phyloP scores from a whole-genome alignment of 2,113 vertebrate genomes.

The Etia nguti region DNA sequence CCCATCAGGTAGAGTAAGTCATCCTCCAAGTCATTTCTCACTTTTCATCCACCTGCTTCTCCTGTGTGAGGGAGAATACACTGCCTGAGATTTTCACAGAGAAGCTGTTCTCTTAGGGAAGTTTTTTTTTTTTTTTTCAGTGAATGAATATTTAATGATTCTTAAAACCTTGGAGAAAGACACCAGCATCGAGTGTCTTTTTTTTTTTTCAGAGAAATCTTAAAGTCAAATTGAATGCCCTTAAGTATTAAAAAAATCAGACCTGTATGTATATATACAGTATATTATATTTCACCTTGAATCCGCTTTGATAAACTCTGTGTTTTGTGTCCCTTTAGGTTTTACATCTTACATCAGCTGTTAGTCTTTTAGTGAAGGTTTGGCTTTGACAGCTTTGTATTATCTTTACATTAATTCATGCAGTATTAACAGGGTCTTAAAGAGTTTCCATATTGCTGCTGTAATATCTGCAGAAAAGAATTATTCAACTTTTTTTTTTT shows the following conservation, averaged over 20 bases:
- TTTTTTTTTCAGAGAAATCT: not conserved
- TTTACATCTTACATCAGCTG: not conserved
- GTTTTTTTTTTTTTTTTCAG: not conserved
- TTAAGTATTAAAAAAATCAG: not conserved
- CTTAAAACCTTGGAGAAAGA: not conserved
- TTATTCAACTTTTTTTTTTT: not conserved
- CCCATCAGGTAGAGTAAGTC: slow-evolving; percentile 56
- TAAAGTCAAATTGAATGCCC: not conserved
- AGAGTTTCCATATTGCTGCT: not conserved
- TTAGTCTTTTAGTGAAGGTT: not conserved
- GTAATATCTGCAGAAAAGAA: not conserved
- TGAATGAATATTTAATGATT: not conserved
- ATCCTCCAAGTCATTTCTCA: not conserved
- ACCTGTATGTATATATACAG: not conserved
- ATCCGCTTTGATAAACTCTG: not conserved
- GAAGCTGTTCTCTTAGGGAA: not conserved
- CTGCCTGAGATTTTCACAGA: not conserved
- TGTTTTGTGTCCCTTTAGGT: not conserved
- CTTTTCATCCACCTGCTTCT: not conserved
- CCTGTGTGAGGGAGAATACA: not conserved
- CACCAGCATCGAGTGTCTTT: not conserved
- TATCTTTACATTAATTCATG: not conserved
- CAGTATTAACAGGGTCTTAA: not conserved
- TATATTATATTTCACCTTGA: not conserved
- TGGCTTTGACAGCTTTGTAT: not conserved